Base-by-base conservation (phyloP, 2,113 vertebrate genomes). In the Crocuta crocuta region DNA sequence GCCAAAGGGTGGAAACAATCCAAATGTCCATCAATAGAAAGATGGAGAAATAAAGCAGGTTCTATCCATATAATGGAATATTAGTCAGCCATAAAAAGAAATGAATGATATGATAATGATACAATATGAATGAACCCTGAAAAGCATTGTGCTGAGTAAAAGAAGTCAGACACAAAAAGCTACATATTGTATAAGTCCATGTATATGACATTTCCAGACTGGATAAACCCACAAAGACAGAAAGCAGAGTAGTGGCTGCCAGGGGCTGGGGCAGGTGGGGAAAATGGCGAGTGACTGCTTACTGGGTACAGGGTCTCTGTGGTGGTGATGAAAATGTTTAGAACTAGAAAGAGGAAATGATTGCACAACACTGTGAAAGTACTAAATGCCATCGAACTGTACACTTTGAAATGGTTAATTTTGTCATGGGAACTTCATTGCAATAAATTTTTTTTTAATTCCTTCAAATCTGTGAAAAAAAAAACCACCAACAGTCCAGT, bases 351-450 rank as follows among this genome's bases (percentile, higher is more conserved):
- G 21, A 96, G 19, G 26, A 43, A 2, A 58, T 86, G 19, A 55
- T 65, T 83, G 35, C 8, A 89, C 76, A 84, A 43, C 21, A 33
- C 1, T 76, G 35, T 65, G 35, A 76, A 74, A 58, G 26, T 31
- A 53, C 76, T 70, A 70, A 97, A 43, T 83, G n/a, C 24, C 39
- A 61, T n/a, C 11, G 9, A 83, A 90, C 58, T 74, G 43, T 21
- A 81, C 16, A 66, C 33, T 88, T 58, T 31, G 23, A 71, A 58
- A 76, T 50, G n/a, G n/a, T 71, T 73, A 35, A 89, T 91, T 70
- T 93, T 79, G 55, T 95, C 84, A 79, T 66, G 28, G 66, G 21
- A 71, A 79, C 89, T 89, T 97, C 45, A 88, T 21, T 45, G 70
- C 58, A 81, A 73, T 91, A 61, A 61, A 39, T 39, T 39, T 39